A percentile compares a stretch with the other conserved stretches of the same genome.
Evolutionary conservation across 2,113 vertebrate genomes (phyloP).

Genomic region (Apodemus sylvaticus): DNA sequence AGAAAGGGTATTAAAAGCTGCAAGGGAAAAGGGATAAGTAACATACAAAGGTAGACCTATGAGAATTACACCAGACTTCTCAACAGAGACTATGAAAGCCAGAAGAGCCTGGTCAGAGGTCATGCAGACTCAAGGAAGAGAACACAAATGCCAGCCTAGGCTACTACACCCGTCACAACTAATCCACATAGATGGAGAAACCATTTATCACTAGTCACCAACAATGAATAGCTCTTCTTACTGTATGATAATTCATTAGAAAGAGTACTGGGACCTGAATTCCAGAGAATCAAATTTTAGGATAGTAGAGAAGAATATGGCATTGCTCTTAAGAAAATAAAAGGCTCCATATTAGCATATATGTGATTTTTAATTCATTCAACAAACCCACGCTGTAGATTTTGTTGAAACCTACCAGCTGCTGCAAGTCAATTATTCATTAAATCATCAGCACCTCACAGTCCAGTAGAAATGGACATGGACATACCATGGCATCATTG

Average conservation of each 20-base stretch:
- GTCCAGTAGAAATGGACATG: not conserved
- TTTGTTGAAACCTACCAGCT: too few species aligned
- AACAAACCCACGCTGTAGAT: not conserved
- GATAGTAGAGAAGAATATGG: fast-evolving
- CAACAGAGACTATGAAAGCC: too few species aligned
- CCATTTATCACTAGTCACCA: not conserved
- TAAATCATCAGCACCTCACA: not conserved
- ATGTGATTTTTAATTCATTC: not conserved
- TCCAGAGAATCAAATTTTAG: not conserved
- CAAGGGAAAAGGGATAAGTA: too few species aligned
- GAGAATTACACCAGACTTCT: too few species aligned
- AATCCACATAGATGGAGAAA: too few species aligned
- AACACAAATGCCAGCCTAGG: too few species aligned
- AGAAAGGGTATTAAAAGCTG: too few species aligned
- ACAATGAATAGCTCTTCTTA: not conserved
- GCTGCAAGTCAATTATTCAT: not conserved
- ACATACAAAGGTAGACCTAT: too few species aligned
- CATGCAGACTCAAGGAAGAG: too few species aligned
- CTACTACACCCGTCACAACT: too few species aligned
- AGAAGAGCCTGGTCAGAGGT: too few species aligned
- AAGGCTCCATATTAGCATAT: not conserved
- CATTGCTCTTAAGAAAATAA: too few species aligned
- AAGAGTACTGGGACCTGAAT: not conserved
- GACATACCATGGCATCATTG: not conserved
- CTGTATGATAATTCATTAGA: not conserved